Evolutionary conservation across 2,797 vertebrate genomes (phyloP).

Genomic region (Leptatherina wallacei): DNA sequence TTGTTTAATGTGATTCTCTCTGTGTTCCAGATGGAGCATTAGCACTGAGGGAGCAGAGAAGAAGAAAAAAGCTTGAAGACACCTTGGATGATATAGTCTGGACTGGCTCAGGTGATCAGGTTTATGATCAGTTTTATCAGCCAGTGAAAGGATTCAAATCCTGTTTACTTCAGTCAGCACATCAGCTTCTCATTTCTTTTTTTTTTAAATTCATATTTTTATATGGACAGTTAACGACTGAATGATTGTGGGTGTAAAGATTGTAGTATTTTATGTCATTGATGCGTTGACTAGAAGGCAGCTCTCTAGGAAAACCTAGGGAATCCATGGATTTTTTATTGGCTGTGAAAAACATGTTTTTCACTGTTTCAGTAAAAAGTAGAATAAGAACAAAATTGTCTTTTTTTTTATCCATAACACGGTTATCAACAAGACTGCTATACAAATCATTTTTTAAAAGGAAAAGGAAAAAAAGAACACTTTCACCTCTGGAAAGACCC

Average conservation of each 20-base stretch:
- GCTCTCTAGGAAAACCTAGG: constrained; percentile 21
- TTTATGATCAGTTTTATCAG: constrained; percentile 5
- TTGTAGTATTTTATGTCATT: constrained; percentile 1
- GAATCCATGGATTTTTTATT: neutral
- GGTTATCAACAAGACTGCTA: too few species aligned
- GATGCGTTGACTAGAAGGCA: constrained; percentile 35
- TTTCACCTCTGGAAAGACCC: too few species aligned
- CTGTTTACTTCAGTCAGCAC: constrained; percentile 15
- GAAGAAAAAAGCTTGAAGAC: constrained; percentile 6
- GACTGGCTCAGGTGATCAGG: constrained; percentile 10
- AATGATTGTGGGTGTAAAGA: neutral
- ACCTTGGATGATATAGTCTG: neutral
- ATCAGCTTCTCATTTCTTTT: neutral
- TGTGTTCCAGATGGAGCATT: constrained; percentile 62
- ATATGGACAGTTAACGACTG: constrained; percentile 17
- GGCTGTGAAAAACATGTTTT: neutral
- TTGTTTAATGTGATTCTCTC: constrained; percentile 12
- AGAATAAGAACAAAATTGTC: neutral
- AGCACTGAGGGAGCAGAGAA: constrained; percentile 17
- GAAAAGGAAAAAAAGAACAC: too few species aligned
- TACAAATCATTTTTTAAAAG: too few species aligned
- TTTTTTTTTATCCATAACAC: too few species aligned
- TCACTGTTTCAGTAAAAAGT: neutral
- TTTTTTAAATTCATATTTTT: neutral
- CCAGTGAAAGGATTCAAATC: constrained; percentile 17